Evolutionary conservation across 1,140 invertebrate genomes (phyloP).

Genomic region (Drosophila chauvacae): DNA sequence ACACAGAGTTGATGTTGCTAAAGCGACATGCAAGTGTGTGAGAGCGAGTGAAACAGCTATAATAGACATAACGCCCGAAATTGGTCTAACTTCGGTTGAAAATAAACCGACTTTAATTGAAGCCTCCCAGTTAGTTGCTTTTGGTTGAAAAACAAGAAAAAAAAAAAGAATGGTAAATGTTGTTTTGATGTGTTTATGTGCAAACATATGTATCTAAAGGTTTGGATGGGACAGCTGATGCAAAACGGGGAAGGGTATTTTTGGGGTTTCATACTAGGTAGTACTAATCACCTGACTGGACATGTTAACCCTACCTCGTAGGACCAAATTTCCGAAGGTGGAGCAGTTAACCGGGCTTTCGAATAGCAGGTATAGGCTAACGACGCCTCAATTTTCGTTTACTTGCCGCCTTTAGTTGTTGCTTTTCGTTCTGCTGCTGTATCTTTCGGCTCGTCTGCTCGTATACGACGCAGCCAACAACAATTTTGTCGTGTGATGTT

Average conservation of each 20-base stretch:
- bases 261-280: not conserved
- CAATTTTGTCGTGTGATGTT: slow-evolving; percentile 44
- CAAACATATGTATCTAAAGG: not conserved
- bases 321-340: not conserved
- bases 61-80: slow-evolving; percentile 60
- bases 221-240: not conserved
- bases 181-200: not conserved
- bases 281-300: not conserved
- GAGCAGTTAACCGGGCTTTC: slow-evolving; percentile 23
- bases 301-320: not conserved
- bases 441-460: slow-evolving; percentile 66
- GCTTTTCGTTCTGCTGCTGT: slow-evolving; percentile 65
- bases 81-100: not conserved
- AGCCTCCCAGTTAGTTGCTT: not conserved
- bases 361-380: slow-evolving; percentile 47
- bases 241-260: not conserved
- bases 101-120: not conserved
- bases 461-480: slow-evolving; percentile 41
- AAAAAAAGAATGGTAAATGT: not conserved
- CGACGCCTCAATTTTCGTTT: slow-evolving; percentile 43
- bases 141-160: not conserved
- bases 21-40: slow-evolving; percentile 18
- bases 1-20: slow-evolving; percentile 32
- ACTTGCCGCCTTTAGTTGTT: slow-evolving; percentile 58
- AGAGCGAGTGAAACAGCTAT: slow-evolving; percentile 58